phyloP scores from a whole-genome alignment of 2,797 vertebrate species.

The Molossus alvarezi region DNA sequence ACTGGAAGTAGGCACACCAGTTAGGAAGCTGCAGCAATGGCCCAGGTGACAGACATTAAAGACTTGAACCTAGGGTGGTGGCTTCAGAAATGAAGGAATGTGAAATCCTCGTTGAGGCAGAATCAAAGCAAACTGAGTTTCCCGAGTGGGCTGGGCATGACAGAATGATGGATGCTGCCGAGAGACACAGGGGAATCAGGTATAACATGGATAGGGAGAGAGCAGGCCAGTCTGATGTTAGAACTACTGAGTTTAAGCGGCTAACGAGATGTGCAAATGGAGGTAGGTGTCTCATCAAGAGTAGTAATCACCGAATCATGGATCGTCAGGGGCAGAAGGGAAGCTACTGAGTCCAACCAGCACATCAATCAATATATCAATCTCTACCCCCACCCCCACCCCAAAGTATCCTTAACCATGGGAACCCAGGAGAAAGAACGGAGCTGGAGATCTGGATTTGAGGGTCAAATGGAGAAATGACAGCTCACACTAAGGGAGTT shows the following conservation, averaged over 20 bases:
- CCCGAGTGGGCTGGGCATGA: neutral
- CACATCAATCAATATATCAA: neutral
- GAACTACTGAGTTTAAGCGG: conserved; percentile 17
- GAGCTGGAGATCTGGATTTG: neutral
- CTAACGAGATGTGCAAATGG: neutral
- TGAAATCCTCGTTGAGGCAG: neutral
- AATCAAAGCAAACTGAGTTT: neutral
- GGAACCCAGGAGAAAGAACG: neutral
- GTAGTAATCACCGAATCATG: neutral
- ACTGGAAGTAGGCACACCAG: neutral
- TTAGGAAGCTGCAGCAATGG: neutral
- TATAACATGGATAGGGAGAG: neutral
- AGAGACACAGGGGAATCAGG: neutral
- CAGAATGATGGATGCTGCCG: neutral
- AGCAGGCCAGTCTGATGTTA: neutral
- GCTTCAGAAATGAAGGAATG: conserved; percentile 23
- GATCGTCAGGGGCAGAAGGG: neutral
- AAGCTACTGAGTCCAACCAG: neutral
- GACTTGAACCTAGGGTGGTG: neutral
- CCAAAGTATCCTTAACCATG: neutral
- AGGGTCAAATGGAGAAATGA: neutral
- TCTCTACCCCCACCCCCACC: neutral
- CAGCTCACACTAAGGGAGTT: neutral
- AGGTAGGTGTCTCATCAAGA: neutral
- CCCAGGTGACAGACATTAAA: neutral